Evolutionary conservation across 2,888 invertebrate genomes (phyloP).

Genomic region (Masnerella sp.): DNA sequence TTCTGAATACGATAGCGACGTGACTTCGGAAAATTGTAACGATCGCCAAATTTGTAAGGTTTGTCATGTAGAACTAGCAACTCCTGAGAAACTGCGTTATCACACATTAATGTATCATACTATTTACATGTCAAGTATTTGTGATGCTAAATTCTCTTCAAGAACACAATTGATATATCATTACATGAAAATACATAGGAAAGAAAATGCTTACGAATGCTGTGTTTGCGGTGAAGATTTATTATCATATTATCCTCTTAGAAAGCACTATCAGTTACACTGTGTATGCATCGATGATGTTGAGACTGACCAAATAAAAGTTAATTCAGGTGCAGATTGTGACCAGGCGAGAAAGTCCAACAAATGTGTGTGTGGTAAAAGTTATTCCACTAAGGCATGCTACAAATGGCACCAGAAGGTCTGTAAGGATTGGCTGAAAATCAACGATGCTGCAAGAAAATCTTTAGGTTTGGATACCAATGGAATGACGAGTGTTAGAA

Average conservation of each 20-base stretch:
- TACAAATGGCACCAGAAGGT: constrained; percentile 44
- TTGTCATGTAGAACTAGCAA: constrained; percentile 18
- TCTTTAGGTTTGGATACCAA: constrained; percentile 18
- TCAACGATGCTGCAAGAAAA: constrained; percentile 25
- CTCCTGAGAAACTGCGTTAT: constrained; percentile 8
- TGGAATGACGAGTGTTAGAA: no score
- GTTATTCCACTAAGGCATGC: constrained; percentile 15
- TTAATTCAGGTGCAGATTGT: constrained; percentile 22
- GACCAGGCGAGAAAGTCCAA: constrained; percentile 11
- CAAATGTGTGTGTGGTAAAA: constrained; percentile 43
- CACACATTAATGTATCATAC: constrained; percentile 30
- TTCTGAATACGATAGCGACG: no score
- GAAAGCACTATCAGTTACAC: constrained; percentile 49
- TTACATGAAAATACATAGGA: constrained; percentile 30
- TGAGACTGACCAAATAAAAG: neutral
- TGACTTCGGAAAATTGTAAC: neutral
- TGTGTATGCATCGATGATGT: constrained; percentile 45
- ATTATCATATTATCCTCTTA: neutral
- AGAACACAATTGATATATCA: constrained; percentile 32
- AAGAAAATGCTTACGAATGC: constrained; percentile 6
- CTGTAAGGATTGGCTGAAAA: constrained; percentile 38
- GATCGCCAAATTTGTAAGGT: constrained; percentile 14
- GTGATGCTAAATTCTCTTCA: constrained; percentile 24
- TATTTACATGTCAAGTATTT: constrained; percentile 47
- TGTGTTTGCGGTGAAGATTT: constrained; percentile 38